Base-by-base conservation (phyloP, 2,113 vertebrate genomes). In the Solenodon paradoxus region DNA sequence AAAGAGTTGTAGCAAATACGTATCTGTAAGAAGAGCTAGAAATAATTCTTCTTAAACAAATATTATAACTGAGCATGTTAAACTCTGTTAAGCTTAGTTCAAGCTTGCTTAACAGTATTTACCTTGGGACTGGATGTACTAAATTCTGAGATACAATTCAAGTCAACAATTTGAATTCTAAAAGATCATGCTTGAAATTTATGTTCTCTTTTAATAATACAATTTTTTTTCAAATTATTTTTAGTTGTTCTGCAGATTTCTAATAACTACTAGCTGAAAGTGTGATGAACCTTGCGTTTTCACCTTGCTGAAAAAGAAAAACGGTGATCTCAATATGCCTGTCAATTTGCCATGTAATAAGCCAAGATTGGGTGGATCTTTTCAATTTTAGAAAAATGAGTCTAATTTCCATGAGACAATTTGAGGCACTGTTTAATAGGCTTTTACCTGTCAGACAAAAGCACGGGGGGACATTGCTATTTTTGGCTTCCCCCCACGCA, bases 21-120 rank as follows among this genome's bases (percentile, higher is more conserved):
- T 64, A 53, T 82, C 82, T 94, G 80, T 87, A 95, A 92, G 69
- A 94, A 95, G 89, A 97, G 86, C 68, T 85, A 95, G 96, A 96
- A 96, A 95, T 96, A 88, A 95, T 96, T 96, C 71, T 96, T 94
- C 92, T 95, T 97, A 95, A 96, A 93, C 92, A 97, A 97, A 97
- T 96, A 97, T 93, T 96, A 63, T 95, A 97, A 88, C 95, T 69
- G 96, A 96, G 81, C 84, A 95, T 80, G 94, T 95, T 97, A 97
- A 97, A 96, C 63, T 94, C 68, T 93, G 90, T 93, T 95, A 97
- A 94, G 84, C 96, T 95, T 90, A 94, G 86, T 94, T 97, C 94
- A 97, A 96, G 68, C 94, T 97, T 96, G 95, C 94, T 94, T 91
- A 96, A 83, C 94, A 91, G 40, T 95, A 88, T 97, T 97, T 96